Percentiles rank a stretch among this genome's conserved stretches.
phyloP scores from a whole-genome alignment of 2,113 vertebrate species.

The Vulpes vulpes region DNA sequence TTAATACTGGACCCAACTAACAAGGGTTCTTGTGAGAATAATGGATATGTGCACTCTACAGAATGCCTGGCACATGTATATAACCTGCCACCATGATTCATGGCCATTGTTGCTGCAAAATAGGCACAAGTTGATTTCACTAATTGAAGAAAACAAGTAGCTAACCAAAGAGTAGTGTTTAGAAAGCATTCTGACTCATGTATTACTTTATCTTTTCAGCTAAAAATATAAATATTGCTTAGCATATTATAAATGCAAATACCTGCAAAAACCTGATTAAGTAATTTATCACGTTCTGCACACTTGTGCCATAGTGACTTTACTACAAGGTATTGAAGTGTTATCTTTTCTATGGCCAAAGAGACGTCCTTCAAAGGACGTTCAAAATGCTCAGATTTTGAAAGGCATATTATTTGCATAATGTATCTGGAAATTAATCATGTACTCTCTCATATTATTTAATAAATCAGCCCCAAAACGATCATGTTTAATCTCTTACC shows the following conservation, averaged over 20 bases:
- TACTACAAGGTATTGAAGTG: background rate
- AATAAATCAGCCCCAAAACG: conserved; percentile 1
- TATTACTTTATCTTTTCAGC: conserved; percentile 12
- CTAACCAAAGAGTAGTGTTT: background rate
- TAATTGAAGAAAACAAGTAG: background rate
- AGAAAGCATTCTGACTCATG: background rate
- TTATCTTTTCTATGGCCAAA: background rate
- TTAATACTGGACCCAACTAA: background rate
- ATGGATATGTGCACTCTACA: background rate
- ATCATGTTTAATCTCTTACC: background rate
- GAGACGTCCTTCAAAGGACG: background rate
- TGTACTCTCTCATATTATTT: background rate
- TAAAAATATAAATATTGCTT: conserved; percentile 27
- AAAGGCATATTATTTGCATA: background rate
- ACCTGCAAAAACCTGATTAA: conserved; percentile 2
- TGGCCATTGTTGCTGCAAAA: background rate
- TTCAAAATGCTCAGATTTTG: background rate
- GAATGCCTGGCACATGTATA: background rate
- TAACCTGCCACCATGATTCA: background rate
- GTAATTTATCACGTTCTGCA: background rate
- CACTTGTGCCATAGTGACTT: background rate
- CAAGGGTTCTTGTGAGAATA: background rate
- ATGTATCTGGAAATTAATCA: background rate
- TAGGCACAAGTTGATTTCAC: background rate
- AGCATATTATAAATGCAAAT: background rate